Percentiles rank a stretch among this genome's conserved stretches.
These are phyloP conservation scores for Philaethria dido DNA, from an alignment of 2,888 invertebrate genomes.

Conservation along the genomic window DNA sequence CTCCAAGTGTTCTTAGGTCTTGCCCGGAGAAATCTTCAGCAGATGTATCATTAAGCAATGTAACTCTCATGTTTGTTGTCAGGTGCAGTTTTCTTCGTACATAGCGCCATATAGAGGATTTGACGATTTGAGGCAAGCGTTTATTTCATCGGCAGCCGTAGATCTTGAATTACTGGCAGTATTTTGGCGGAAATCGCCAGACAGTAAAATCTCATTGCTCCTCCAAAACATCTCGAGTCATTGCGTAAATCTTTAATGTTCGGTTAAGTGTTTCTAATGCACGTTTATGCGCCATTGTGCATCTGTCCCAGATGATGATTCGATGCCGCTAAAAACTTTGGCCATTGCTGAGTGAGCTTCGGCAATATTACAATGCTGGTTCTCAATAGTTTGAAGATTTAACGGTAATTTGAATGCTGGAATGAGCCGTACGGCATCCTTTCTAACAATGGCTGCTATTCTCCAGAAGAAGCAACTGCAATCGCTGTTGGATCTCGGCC, in stretches of 20 bases:
- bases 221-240: conserved; percentile 45
- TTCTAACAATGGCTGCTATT: conserved; percentile 23
- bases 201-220: conserved; percentile 39
- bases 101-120: too few relatives aligned
- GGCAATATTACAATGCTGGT: conserved; percentile 40
- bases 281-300: too few relatives aligned
- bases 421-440: conserved; percentile 31
- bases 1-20: too few relatives aligned
- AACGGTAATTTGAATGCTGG: too few relatives aligned
- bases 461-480: conserved; percentile 30
- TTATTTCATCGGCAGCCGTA: conserved; percentile 41
- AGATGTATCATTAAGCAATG: too few relatives aligned
- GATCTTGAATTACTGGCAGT: conserved; percentile 45
- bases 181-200: conserved; percentile 45
- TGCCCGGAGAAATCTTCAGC: conserved; percentile 2
- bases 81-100: too few relatives aligned
- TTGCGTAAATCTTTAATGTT: conserved; percentile 43
- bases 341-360: conserved; percentile 34
- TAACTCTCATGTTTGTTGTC: too few relatives aligned
- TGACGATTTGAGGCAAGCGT: too few relatives aligned
- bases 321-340: conserved; percentile 42
- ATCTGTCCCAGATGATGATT: too few relatives aligned
- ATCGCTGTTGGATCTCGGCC: conserved; percentile 14
- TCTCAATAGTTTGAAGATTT: conserved; percentile 34
- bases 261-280: too few relatives aligned